Evolutionary conservation across 2,888 invertebrate species (phyloP).

Genomic region (Leucophora obtusa): DNA sequence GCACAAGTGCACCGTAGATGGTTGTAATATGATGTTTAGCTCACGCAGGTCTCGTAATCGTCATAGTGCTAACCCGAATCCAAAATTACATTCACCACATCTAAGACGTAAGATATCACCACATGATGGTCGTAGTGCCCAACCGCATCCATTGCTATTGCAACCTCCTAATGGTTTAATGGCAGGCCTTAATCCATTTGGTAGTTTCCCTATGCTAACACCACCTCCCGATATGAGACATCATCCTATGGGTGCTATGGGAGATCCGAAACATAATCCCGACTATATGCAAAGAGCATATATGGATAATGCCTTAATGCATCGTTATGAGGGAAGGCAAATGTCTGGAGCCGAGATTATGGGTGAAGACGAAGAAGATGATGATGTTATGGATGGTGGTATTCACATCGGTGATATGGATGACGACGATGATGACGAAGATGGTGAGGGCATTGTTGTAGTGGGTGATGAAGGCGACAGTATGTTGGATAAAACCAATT

Average conservation of each 20-base stretch:
- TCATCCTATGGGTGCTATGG: constrained; percentile 79
- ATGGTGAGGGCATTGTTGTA: constrained; percentile 85
- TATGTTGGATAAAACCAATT: constrained; percentile 77
- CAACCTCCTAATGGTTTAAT: constrained; percentile 82
- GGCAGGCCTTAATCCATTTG: constrained; percentile 85
- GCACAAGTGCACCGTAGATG: constrained; percentile 99
- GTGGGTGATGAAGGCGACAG: constrained; percentile 88
- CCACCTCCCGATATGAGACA: constrained; percentile 80
- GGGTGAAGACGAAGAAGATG: constrained; percentile 77
- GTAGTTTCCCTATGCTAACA: constrained; percentile 87
- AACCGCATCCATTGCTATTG: constrained; percentile 89
- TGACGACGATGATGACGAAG: constrained; percentile 76
- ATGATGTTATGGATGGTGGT: constrained; percentile 75
- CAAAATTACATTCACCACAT: constrained; percentile 97
- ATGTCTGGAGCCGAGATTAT: constrained; percentile 76
- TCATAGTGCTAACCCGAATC: constrained; percentile 98
- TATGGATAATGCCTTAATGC: constrained; percentile 79
- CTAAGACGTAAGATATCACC: constrained; percentile 95
- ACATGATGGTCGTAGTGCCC: constrained; percentile 93
- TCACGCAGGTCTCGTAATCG: constrained; percentile 96
- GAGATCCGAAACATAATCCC: constrained; percentile 84
- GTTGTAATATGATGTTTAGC: constrained; percentile 99
- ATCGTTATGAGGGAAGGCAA: constrained; percentile 80
- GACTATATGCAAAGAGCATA: constrained; percentile 80
- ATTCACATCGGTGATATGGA: constrained; percentile 74